Evolutionary conservation across 2,888 invertebrate species (phyloP), one percentile per base, ranked within the genome.

Genomic region (Bombylius discolor): DNA sequence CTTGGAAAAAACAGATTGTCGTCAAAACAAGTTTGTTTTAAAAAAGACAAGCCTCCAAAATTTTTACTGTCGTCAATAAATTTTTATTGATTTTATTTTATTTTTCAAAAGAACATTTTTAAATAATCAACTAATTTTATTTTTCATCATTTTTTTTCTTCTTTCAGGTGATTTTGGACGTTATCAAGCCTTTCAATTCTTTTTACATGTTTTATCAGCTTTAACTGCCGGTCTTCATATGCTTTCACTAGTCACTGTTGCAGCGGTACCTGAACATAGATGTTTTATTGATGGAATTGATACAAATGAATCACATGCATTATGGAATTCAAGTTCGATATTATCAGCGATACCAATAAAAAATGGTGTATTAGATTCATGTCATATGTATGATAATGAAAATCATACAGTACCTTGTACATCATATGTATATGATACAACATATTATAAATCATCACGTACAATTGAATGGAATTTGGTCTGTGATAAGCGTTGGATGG

Each of bases 381-480:
- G 89, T 64, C 73, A 71, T 49, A 76, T 85, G 70, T 76, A 74
- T 56, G 66, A 63, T 5, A 75, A 68, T 33, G 68, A 65, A 4
- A 79, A 79, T 49, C 62, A 63, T 0, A 73, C 72, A 0, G 67
- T 72, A 12, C 56, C 68, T 1, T 83, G 83, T 63, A 64, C 69
- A 8, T 72, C 78, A 0, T 90, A 83, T 79, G 83, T 84, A 1
- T 91, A 82, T 68, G 87, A 90, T 65, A 77, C 77, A 9, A 85
- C 81, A 0, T 87, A 87, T 65, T 84, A 86, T 62, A 71, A 81
- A 56, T 81, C 84, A 0, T 87, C 89, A 0, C 79, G 85, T 52
- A 82, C 82, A 9, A 88, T 89, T 14, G 89, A 92, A 70, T 91
- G 90, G 90, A 75, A 84, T 67, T 81, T 90, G 53, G 87, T 91